Evolutionary conservation across 2,113 vertebrate species (phyloP).

Genomic region (Amphiprion percula): DNA sequence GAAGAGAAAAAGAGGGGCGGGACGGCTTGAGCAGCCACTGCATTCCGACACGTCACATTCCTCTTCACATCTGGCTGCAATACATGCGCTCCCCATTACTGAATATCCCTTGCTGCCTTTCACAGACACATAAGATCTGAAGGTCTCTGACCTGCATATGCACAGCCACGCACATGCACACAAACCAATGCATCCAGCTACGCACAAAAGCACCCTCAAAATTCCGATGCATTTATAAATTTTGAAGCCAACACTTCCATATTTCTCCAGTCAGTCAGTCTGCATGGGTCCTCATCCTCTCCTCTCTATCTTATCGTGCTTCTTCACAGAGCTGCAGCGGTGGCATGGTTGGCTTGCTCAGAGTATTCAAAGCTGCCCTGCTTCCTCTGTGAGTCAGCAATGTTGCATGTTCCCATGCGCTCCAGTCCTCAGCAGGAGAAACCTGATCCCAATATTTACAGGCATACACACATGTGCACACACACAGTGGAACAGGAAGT

Average conservation of each 20-base stretch:
- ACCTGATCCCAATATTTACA: conserved; percentile 81
- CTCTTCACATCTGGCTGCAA: conserved; percentile 88
- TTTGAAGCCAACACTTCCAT: rapidly evolving
- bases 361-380: conserved; percentile 43
- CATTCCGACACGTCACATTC: conserved; percentile 88
- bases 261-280: not conserved
- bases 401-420: conserved; percentile 77
- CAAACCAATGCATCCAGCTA: not conserved
- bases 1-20: conserved; percentile 64
- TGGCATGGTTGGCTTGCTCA: conserved; percentile 15
- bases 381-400: conserved; percentile 82
- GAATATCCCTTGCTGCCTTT: conserved; percentile 65
- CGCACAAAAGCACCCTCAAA: not conserved
- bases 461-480: conserved; percentile 65
- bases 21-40: conserved; percentile 70
- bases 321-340: not conserved
- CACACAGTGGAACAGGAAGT: conserved; percentile 68
- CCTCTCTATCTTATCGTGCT: not conserved
- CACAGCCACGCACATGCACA: conserved; percentile 11
- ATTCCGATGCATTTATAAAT: not conserved
- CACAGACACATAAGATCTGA: conserved; percentile 64
- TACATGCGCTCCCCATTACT: conserved; percentile 76
- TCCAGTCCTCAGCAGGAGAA: conserved; percentile 65
- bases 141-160: conserved; percentile 42
- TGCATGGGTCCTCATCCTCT: not conserved